Evolutionary conservation across 2,888 invertebrate genomes (phyloP).

Genomic region (Agonopterix alstromeriana): DNA sequence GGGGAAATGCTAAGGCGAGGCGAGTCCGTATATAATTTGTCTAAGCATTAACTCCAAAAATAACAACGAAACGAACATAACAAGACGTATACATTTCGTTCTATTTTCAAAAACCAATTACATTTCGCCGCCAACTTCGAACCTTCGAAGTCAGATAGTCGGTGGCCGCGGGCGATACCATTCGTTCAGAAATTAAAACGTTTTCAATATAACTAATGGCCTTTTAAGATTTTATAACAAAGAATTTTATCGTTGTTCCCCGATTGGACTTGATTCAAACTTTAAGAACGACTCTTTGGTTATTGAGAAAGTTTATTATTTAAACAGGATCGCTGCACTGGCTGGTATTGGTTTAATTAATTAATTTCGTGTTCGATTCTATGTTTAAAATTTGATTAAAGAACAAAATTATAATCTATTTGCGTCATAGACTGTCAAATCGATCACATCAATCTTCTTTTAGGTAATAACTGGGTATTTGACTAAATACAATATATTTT

Average conservation of each 20-base stretch:
- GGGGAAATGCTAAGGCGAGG: too few species aligned
- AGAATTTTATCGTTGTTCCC: constrained; percentile 24
- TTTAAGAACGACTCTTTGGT: constrained; percentile 17
- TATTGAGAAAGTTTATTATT: constrained; percentile 28
- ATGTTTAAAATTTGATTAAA: background rate
- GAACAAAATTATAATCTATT: too few species aligned
- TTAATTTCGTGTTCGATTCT: background rate
- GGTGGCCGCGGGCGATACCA: constrained; percentile 9
- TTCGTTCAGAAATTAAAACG: constrained; percentile 13
- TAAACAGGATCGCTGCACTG: constrained; percentile 14
- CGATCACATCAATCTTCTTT: too few species aligned
- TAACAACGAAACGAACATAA: constrained; percentile 4
- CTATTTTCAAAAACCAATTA: constrained; percentile 30
- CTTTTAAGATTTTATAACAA: constrained; percentile 30
- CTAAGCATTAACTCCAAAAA: constrained; percentile 1
- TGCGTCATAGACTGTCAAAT: too few species aligned
- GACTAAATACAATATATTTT: too few species aligned
- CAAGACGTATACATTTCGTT: constrained; percentile 4
- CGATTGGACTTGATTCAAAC: constrained; percentile 10
- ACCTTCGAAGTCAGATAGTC: constrained; percentile 16
- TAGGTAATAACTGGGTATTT: too few species aligned
- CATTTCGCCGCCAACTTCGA: constrained; percentile 20
- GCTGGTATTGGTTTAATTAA: constrained; percentile 8
- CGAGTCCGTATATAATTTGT: too few species aligned
- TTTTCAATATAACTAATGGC: constrained; percentile 14